A percentile compares a stretch with the other conserved stretches of the same genome.
phyloP scores from a whole-genome alignment of 64 coral and sea anemone genomes.

The Anthopleura sola region DNA sequence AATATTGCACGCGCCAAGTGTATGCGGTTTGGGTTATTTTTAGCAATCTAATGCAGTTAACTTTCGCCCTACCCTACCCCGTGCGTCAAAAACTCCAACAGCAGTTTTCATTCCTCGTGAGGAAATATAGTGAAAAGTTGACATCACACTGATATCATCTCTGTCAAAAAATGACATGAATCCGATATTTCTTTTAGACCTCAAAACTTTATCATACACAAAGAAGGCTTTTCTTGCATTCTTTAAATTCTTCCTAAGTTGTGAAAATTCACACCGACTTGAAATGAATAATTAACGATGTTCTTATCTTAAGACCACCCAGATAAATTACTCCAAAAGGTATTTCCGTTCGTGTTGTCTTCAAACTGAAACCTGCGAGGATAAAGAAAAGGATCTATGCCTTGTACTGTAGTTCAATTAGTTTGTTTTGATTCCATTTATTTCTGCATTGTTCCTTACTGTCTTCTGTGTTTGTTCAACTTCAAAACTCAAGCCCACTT shows the following conservation, averaged over 20 bases:
- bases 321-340: too few relatives aligned
- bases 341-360: too few relatives aligned
- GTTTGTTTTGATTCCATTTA: not conserved
- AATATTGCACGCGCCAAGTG: too few relatives aligned
- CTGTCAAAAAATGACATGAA: not conserved
- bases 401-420: not conserved
- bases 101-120: too few relatives aligned
- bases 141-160: too few relatives aligned
- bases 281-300: not conserved
- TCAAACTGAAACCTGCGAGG: too few relatives aligned
- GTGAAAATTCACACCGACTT: constrained; percentile 12
- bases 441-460: not conserved
- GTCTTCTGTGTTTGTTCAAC: not conserved
- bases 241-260: constrained; percentile 15
- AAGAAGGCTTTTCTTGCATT: not conserved
- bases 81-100: not conserved
- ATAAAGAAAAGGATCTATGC: not conserved
- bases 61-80: too few relatives aligned
- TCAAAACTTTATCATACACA: not conserved
- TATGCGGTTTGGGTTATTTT: too few relatives aligned
- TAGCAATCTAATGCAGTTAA: too few relatives aligned
- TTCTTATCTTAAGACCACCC: constrained; percentile 2
- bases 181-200: not conserved
- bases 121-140: too few relatives aligned
- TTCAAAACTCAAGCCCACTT: not conserved